Base-by-base conservation (phyloP, 2,797 vertebrate genomes). In the Peromyscus nudipes region DNA sequence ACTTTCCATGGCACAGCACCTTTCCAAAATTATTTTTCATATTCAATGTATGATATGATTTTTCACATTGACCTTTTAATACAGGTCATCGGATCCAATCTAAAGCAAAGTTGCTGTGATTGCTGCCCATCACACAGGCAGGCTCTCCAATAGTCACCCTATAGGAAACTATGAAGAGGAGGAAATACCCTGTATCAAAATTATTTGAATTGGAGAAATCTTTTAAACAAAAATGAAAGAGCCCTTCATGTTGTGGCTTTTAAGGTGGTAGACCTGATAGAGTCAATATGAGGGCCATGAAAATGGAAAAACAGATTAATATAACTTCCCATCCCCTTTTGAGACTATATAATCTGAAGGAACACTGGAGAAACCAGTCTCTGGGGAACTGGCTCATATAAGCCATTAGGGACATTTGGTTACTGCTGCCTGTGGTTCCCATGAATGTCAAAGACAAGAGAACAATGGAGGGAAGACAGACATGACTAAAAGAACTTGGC, bases 21-120 rank as follows among this genome's bases (percentile, higher is more conserved):
- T 83, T 93, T 82, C 77, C 62, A 83, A 85, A 96, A 60, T 91
- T 65, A 71, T 29, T 96, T 81, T 97, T 77, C 91, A 69, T 49
- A 62, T 69, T 40, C 25, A 67, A 4, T 79, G 23, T 82, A 92
- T 62, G 52, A 89, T 69, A 49, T 79, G 23, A 76, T 65, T 82
- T 86, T 85, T 96, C 34, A 88, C 25, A 89, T 27, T 88, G 80
- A 76, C 91, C 69, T 52, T 92, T 82, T 60, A 89, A 2, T 91
- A 21, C 43, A 69, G 49, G 10, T 73, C 84, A 93, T 88, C 57
- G 49, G 34, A 83, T 37, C 71, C 62, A 79, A 19, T 75, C 31
- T 91, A 65, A 86, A 91, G 43, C 57, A 94, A 85, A 95, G 46
- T 84, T 82, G 25, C 31, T 25, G 1, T 49, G 43, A 62, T n/a